Evolutionary conservation across 2,113 vertebrate genomes (phyloP).

Genomic region (Circaetus gallicus): DNA sequence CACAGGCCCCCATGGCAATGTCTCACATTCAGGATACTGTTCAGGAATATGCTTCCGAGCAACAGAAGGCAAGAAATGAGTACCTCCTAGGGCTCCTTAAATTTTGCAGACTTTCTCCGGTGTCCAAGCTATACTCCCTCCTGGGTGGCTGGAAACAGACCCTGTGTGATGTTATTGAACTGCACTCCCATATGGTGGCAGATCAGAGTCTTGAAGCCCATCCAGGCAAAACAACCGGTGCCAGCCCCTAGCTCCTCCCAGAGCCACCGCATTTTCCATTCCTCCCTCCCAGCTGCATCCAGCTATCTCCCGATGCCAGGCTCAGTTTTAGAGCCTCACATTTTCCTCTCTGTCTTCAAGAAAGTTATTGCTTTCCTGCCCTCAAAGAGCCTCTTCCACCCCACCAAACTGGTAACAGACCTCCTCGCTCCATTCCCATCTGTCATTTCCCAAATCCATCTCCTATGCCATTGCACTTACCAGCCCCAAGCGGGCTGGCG

Average conservation of each 20-base stretch:
- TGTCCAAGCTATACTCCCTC: background rate
- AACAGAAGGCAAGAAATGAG: background rate
- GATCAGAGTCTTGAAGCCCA: background rate
- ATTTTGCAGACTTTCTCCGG: background rate
- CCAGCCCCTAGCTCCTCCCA: background rate
- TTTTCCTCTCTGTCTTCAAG: background rate
- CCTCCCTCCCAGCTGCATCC: background rate
- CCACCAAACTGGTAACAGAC: slow-evolving; percentile 25
- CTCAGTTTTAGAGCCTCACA: background rate
- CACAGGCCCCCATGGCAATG: background rate
- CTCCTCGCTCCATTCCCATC: slow-evolving; percentile 1
- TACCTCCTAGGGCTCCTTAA: background rate
- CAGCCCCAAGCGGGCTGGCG: background rate
- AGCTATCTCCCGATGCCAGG: background rate
- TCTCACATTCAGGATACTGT: background rate
- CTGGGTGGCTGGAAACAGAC: background rate
- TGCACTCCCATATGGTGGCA: background rate
- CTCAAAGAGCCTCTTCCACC: background rate
- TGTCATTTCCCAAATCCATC: background rate
- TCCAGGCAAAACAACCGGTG: background rate
- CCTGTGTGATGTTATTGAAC: fast-evolving
- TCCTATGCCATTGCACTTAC: background rate
- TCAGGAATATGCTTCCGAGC: background rate
- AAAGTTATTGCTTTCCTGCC: background rate
- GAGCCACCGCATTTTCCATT: background rate